Evolutionary conservation across 2,888 invertebrate genomes (phyloP).

Genomic region (Drosophila glabriapex): DNA sequence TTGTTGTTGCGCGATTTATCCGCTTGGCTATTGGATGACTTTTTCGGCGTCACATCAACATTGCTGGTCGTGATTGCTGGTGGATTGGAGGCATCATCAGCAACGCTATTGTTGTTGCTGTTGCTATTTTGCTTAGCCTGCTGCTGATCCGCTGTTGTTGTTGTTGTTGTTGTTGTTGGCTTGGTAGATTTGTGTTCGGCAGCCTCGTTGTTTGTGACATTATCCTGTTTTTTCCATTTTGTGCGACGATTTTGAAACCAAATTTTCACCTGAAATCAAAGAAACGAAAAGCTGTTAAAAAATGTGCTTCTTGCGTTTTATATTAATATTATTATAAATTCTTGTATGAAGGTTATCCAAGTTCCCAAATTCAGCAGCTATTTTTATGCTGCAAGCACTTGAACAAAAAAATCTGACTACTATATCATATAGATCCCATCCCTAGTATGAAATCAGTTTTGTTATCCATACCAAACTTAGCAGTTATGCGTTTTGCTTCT

Average conservation of each 20-base stretch:
- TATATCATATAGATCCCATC: not conserved
- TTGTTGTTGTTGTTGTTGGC: slow-evolving; percentile 27
- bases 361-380: not conserved
- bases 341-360: not conserved
- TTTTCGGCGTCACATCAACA: slow-evolving; percentile 45
- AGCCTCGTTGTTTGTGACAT: slow-evolving; percentile 94
- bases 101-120: slow-evolving; percentile 34
- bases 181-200: slow-evolving; percentile 86
- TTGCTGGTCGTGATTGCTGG: slow-evolving; percentile 28
- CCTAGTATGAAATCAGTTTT: too few relatives aligned
- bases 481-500: too few relatives aligned
- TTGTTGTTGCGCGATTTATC: slow-evolving; percentile 52
- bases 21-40: slow-evolving; percentile 52
- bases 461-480: not conserved
- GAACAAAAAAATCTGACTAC: not conserved
- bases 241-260: slow-evolving; percentile 86
- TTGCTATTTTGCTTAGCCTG: slow-evolving; percentile 12
- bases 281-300: not conserved
- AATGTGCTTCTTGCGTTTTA: not conserved
- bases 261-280: slow-evolving; percentile 83
- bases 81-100: slow-evolving; percentile 33
- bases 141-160: not conserved
- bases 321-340: not conserved
- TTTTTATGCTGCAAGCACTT: not conserved
- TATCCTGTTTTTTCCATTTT: slow-evolving; percentile 95